Conservation (phyloP, 2,797 vertebrate species). For the Phaenicophaeus curvirostris region DNA sequence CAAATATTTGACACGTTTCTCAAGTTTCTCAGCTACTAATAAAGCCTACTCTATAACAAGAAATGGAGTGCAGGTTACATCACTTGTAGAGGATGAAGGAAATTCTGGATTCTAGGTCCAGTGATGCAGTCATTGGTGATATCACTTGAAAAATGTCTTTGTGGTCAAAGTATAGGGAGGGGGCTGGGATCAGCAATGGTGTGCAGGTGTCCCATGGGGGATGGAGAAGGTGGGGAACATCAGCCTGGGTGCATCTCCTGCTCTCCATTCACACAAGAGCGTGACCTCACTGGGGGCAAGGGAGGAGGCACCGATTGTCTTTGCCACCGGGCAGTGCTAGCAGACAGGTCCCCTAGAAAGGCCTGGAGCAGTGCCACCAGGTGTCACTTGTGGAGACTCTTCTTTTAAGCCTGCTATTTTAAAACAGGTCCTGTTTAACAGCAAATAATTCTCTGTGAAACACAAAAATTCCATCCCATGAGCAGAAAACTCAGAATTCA, state of each 20-base stretch:
- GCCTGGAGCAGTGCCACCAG: fast-evolving
- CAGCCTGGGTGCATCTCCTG: neutral
- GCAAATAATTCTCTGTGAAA: fast-evolving
- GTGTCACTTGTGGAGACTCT: neutral
- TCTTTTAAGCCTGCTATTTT: fast-evolving
- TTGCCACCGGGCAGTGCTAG: neutral
- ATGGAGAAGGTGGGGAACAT: neutral
- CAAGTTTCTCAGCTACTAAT: neutral
- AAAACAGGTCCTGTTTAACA: fast-evolving
- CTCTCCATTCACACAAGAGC: fast-evolving
- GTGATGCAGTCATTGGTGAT: no score
- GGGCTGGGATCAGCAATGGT: neutral
- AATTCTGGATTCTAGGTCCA: neutral
- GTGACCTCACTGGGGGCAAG: fast-evolving
- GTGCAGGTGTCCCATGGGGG: neutral
- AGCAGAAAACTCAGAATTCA: fast-evolving
- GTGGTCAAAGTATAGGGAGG: no score
- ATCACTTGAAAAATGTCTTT: no score
- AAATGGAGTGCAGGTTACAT: neutral
- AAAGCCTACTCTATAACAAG: neutral
- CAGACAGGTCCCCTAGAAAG: neutral
- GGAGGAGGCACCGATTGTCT: fast-evolving
- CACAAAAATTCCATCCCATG: neutral
- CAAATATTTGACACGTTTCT: neutral
- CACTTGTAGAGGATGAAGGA: neutral